Evolutionary conservation across 2,888 invertebrate species (phyloP).

Genomic region (Rhogogaster chlorosoma): DNA sequence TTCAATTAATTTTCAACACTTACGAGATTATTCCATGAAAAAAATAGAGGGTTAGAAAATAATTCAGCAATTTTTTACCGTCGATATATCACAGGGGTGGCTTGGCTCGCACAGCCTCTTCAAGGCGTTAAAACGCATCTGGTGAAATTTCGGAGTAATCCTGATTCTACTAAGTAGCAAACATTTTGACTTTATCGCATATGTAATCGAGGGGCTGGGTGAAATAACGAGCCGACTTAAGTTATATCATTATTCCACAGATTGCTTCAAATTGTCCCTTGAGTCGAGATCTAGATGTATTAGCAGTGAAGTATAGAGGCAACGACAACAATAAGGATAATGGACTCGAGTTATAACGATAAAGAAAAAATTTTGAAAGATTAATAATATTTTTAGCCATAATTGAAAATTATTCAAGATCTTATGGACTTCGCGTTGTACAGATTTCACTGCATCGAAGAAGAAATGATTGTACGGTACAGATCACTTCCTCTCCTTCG

Average conservation of each 20-base stretch:
- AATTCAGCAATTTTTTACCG: not conserved
- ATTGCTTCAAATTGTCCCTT: not conserved
- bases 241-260: not conserved
- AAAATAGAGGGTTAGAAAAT: not conserved
- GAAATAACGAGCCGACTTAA: not conserved
- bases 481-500: no score
- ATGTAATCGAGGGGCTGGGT: not conserved
- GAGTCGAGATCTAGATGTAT: not conserved
- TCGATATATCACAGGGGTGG: not conserved
- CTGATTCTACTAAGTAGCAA: not conserved
- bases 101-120: not conserved
- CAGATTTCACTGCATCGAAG: no score
- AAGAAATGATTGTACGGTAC: no score
- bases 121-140: not conserved
- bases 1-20: no score
- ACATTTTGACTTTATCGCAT: not conserved
- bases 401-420: no score
- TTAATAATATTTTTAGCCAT: no score
- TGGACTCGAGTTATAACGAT: no score
- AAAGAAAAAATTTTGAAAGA: no score
- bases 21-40: not conserved
- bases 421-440: no score
- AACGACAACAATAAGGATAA: not conserved
- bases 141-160: not conserved
- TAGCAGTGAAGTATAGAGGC: not conserved